A percentile compares a stretch with the other conserved stretches of the same genome.
Evolutionary conservation across 1,140 invertebrate genomes (phyloP).

Genomic region (Druon quercuslanigerum): DNA sequence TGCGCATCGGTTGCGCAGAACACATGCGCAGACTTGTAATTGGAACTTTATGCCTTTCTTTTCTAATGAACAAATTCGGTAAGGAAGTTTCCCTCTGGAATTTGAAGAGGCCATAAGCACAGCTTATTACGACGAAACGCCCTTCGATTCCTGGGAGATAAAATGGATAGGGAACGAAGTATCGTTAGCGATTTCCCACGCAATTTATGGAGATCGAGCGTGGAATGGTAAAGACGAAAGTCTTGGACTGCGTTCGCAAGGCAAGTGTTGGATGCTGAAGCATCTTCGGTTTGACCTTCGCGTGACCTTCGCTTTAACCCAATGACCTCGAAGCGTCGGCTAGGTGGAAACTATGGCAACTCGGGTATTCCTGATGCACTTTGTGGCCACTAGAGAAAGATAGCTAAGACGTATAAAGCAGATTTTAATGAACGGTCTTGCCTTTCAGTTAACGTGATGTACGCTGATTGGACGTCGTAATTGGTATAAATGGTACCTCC

Average conservation of each 20-base stretch:
- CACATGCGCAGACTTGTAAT: too few relatives aligned
- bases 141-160: background rate
- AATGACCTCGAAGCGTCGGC: slow-evolving; percentile 48
- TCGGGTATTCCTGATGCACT: slow-evolving; percentile 34
- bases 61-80: too few relatives aligned
- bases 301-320: slow-evolving; percentile 55
- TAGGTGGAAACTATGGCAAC: background rate
- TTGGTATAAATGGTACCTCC: slow-evolving; percentile 52
- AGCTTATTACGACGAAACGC: too few relatives aligned
- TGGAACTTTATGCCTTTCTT: too few relatives aligned
- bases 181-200: slow-evolving; percentile 22
- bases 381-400: slow-evolving; percentile 32
- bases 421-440: slow-evolving; percentile 57
- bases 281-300: slow-evolving; percentile 50
- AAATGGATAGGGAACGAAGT: background rate
- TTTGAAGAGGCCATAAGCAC: too few relatives aligned
- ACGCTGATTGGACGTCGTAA: slow-evolving; percentile 56
- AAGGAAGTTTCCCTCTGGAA: too few relatives aligned
- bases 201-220: slow-evolving; percentile 15
- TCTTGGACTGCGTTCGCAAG: slow-evolving; percentile 36
- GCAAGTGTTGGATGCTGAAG: slow-evolving; percentile 43
- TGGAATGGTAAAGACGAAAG: slow-evolving; percentile 47
- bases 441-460: slow-evolving; percentile 57
- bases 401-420: slow-evolving; percentile 42
- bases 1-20: too few relatives aligned